Evolutionary conservation across 1,140 invertebrate genomes (phyloP), one percentile per base, ranked within the genome.

Genomic region (Hesperophylax magnus): DNA sequence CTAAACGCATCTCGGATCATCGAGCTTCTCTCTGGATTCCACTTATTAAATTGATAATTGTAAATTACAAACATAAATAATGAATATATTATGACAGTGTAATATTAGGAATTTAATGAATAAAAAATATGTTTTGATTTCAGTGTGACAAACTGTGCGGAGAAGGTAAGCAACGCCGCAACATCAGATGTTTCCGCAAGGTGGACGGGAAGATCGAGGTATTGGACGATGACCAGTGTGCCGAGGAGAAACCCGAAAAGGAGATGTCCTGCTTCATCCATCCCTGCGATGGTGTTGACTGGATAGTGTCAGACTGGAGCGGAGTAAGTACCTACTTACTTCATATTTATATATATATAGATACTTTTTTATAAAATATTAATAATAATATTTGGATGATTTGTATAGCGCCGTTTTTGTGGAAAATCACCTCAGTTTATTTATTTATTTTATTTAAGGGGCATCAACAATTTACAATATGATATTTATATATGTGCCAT

Each of bases 231-330:
- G 87, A 91, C 0, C 90, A 92, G 20, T 98, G 97, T 86, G 85
- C 86, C 0, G 91, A 92, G 2, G 91, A 93, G 54, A 94, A 94
- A 85, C 96, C 97, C 0, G 91, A 92, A 17, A 88, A 86, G 7
- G 93, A 95, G 82, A 92, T 94, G 85, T 71, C 89, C 54, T 98
- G 97, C 86, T 92, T 94, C 79, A 82, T 96, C 39, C 91, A 94
- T 60, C 96, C 97, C 7, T 98, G 97, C 86, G 96, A 96, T 74
- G 97, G 97, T 14, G 93, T 98, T 17, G 97, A 98, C 87, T 98
- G 97, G 96, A 92, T 98, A 39, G 91, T 93, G 0, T 94, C 96
- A 7, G 93, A 95, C 27, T 99, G 97, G 97, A 93, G 93, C 85
- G 96, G 96, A 78, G 97, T 98, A 91, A 94, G 93, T 54, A 67